These are phyloP conservation scores for Naso thynnoides DNA, from an alignment of 2,797 vertebrate species.

Conservation along the genomic window DNA sequence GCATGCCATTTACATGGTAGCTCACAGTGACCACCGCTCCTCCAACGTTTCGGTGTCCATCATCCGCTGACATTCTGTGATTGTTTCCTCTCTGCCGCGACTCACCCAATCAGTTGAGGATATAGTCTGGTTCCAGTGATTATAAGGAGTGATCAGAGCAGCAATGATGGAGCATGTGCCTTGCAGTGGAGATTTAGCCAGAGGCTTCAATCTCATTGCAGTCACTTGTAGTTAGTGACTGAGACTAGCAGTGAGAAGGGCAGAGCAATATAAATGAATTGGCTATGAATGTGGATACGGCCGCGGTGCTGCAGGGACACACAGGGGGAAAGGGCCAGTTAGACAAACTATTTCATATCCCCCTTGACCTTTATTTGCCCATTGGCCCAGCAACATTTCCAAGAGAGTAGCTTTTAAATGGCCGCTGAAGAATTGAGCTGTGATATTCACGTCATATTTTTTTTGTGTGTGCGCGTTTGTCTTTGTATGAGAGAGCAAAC, in stretches of 20 bases:
- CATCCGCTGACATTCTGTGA: conserved; percentile 81
- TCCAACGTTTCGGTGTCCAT: conserved; percentile 70
- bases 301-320: conserved; percentile 65
- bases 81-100: conserved; percentile 75
- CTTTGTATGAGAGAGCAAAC: conserved; percentile 23
- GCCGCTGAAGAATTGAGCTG: conserved; percentile 73
- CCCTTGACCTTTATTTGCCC: conserved; percentile 85
- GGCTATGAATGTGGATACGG: conserved; percentile 78
- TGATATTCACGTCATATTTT: conserved; percentile 52
- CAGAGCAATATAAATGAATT: conserved; percentile 83
- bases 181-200: conserved; percentile 74
- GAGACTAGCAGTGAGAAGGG: conserved; percentile 77
- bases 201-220: conserved; percentile 84
- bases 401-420: conserved; percentile 80
- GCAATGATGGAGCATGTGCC: conserved; percentile 76
- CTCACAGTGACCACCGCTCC: conserved; percentile 74
- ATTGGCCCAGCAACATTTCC: conserved; percentile 80
- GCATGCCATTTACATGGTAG: conserved; percentile 83
- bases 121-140: conserved; percentile 81
- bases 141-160: conserved; percentile 80
- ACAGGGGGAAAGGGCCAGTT: conserved; percentile 67
- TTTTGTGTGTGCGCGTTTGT: conserved; percentile 20
- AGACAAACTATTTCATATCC: conserved; percentile 85
- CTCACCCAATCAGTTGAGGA: conserved; percentile 79
- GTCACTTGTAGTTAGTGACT: conserved; percentile 83